A percentile compares a stretch with the other conserved stretches of the same genome.
Conservation (phyloP, 2,888 invertebrate species). For the Drosophila incognita region DNA sequence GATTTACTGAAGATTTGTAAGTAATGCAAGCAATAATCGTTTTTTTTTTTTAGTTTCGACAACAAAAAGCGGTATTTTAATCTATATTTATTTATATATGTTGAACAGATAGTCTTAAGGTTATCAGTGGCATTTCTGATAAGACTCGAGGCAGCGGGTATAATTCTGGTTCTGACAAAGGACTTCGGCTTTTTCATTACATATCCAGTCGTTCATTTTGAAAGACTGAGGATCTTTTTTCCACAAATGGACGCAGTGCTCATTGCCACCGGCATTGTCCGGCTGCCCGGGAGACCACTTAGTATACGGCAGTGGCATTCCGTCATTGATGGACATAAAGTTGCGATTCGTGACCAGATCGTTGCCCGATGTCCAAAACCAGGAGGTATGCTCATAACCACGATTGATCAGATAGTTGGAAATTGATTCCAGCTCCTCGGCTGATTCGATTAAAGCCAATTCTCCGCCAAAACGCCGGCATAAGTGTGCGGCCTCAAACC, state of each 20-base stretch:
- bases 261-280: constrained; percentile 21
- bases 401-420: constrained; percentile 5
- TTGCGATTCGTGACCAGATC: not conserved
- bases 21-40: not conserved
- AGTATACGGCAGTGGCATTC: constrained; percentile 14
- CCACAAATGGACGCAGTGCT: constrained; percentile 30
- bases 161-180: constrained; percentile 8
- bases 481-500: constrained; percentile 17
- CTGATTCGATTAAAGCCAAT: constrained; percentile 28
- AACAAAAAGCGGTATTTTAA: not conserved
- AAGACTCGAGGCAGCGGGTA: not conserved
- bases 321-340: constrained; percentile 1
- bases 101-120: not conserved
- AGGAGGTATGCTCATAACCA: not conserved
- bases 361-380: constrained; percentile 41
- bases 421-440: not conserved
- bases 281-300: constrained; percentile 23
- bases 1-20: too few species aligned
- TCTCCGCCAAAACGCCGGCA: constrained; percentile 35
- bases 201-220: constrained; percentile 33
- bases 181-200: not conserved
- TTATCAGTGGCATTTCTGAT: not conserved
- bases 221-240: not conserved
- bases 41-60: not conserved
- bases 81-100: not conserved